Base-by-base conservation (phyloP, 2,113 vertebrate genomes). In the Xerus inauris region DNA sequence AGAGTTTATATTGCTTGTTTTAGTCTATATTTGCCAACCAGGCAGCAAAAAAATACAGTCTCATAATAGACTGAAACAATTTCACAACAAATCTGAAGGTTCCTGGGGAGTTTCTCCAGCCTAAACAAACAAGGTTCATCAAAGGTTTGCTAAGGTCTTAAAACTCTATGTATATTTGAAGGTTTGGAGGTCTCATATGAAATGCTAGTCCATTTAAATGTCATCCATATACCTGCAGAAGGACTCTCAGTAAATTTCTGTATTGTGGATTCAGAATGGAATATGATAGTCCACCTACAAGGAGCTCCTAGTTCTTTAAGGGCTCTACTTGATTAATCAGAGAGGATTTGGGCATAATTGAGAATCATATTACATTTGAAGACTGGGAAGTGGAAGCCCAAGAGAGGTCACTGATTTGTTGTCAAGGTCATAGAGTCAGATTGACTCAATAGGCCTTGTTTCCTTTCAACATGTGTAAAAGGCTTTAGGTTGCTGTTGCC, bases 1-100 rank as follows among this genome's bases (percentile, higher is more conserved):
- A 93, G 76, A 97, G 94, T 97, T 97, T 95, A 79, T 96, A 89
- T 93, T 96, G 54, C 91, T 94, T 72, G 80, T 95, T 97, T 97
- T 62, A 93, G 77, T 69, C 59, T 67, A 30, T 65, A 85, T 80
- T 84, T 89, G 87, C 96, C 83, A 96, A 94, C 45, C 16, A 51
- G 73, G 73, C 89, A 95, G 93, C 62, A 97, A 71, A 95, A 94
- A 90, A 72, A 95, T 17, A 87, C 71, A 87, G 38, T 82, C 73
- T 88, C 35, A 28, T 62, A 79, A 73, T 80, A 95, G 57, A 81
- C 62, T 64, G 72, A 57, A 86, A 28, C 64, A 91, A 62, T 95
- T 79, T 95, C 57, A 84, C 94, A 91, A 91, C 86, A 87, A 83
- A 97, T 64, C 75, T 64, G 40, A 94, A 94, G 65, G 75, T 59